Conservation (phyloP, 2,888 invertebrate genomes). For the Frankliniella fusca region DNA sequence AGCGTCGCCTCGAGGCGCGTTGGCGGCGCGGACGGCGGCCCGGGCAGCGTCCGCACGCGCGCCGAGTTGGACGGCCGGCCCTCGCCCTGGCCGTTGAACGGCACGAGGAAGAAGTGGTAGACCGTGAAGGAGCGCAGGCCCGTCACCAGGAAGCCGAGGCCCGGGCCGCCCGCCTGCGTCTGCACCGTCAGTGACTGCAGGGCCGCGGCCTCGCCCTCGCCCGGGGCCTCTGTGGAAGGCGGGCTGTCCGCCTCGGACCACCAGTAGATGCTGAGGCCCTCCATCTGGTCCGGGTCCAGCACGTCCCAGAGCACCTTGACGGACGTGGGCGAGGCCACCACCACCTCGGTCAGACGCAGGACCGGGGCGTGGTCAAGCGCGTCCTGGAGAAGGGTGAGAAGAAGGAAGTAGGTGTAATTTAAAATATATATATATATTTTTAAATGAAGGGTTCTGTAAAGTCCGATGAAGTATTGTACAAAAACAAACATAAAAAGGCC, state of each 20-base stretch:
- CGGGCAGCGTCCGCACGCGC: slow-evolving; percentile 75
- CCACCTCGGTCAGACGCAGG: background rate
- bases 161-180: background rate
- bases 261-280: slow-evolving; percentile 22
- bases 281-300: slow-evolving; percentile 15
- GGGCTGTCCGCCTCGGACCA: background rate
- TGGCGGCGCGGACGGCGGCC: slow-evolving; percentile 78
- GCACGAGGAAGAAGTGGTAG: slow-evolving; percentile 88
- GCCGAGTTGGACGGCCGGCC: slow-evolving; percentile 81
- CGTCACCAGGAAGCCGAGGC: slow-evolving; percentile 63
- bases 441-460: no score
- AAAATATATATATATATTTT: background rate
- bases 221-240: background rate
- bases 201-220: background rate
- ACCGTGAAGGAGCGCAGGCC: slow-evolving; percentile 76
- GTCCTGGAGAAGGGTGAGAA: background rate
- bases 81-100: slow-evolving; percentile 81
- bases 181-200: slow-evolving; percentile 16
- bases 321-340: slow-evolving; percentile 2
- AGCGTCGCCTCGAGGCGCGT: slow-evolving; percentile 74
- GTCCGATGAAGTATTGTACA: no score
- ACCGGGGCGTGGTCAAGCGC: slow-evolving; percentile 7
- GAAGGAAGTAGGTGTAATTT: background rate
- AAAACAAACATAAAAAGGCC: no score
- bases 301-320: slow-evolving; percentile 18